Conservation (phyloP, 2,113 vertebrate genomes). For the Aplodontia rufa region DNA sequence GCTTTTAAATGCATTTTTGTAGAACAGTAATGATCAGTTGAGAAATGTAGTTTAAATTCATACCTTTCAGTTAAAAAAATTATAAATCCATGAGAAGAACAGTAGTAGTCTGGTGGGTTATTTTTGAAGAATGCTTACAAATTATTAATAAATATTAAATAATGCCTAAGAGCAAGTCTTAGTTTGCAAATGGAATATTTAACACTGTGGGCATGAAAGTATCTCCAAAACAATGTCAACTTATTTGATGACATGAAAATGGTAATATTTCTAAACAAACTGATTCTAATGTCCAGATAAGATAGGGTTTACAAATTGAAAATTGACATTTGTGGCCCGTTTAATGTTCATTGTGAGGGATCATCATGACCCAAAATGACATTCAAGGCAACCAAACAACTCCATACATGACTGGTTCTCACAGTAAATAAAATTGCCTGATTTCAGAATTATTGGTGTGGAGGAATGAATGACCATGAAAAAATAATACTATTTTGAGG, state of each 20-base stretch:
- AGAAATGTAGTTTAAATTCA: background rate
- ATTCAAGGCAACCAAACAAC: background rate
- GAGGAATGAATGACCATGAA: background rate
- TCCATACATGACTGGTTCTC: background rate
- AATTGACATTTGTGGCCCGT: background rate
- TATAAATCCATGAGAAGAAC: too few relatives aligned
- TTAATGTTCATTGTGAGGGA: background rate
- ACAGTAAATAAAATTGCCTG: background rate
- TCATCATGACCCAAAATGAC: background rate
- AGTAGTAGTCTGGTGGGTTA: too few relatives aligned
- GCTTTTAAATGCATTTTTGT: background rate
- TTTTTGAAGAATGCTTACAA: background rate
- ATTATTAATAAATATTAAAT: background rate
- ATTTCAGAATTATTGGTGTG: background rate
- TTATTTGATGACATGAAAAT: background rate
- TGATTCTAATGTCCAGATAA: background rate
- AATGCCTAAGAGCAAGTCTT: background rate
- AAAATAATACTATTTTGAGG: background rate
- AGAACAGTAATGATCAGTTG: background rate
- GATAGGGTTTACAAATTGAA: background rate
- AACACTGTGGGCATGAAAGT: background rate
- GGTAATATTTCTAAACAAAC: background rate
- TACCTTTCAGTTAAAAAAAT: background rate
- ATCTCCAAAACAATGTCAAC: background rate
- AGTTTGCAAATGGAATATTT: background rate